phyloP scores from a whole-genome alignment of 1,140 invertebrate species.

The Conopomorpha cramerella region DNA sequence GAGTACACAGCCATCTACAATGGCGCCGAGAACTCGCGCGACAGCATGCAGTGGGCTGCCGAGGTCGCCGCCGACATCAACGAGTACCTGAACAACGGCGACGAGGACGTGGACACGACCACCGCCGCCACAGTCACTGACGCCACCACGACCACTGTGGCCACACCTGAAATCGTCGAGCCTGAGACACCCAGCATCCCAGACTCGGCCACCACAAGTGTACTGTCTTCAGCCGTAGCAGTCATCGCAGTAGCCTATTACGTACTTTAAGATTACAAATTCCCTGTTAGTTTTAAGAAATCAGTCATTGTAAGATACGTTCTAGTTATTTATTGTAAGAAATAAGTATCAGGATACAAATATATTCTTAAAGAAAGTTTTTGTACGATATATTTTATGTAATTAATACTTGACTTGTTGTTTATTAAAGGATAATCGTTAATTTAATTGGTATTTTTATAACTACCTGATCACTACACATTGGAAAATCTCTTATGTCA shows the following conservation, averaged over 20 bases:
- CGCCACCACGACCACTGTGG: constrained; percentile 9
- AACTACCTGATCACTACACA: too few relatives aligned
- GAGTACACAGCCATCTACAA: constrained; percentile 10
- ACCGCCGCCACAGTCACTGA: constrained; percentile 7
- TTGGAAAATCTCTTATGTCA: too few relatives aligned
- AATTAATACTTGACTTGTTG: too few relatives aligned
- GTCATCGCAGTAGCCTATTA: constrained; percentile 14
- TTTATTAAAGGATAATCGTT: too few relatives aligned
- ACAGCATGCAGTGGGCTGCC: constrained; percentile 14
- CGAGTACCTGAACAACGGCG: constrained; percentile 19
- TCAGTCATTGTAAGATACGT: too few relatives aligned
- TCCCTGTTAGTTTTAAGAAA: too few relatives aligned
- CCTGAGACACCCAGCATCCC: constrained; percentile 14
- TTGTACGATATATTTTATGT: too few relatives aligned
- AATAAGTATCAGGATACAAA: too few relatives aligned
- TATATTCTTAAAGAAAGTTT: too few relatives aligned
- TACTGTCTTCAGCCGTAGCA: constrained; percentile 15
- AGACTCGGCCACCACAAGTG: constrained; percentile 17
- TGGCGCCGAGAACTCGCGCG: constrained; percentile 10
- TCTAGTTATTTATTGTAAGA: too few relatives aligned
- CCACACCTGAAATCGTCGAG: constrained; percentile 5
- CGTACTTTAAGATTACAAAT: too few relatives aligned
- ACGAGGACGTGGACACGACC: constrained; percentile 5
- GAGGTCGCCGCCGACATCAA: constrained; percentile 15
- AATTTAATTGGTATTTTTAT: too few relatives aligned